Percentiles rank a stretch among this genome's conserved stretches.
phyloP scores from a whole-genome alignment of 2,113 vertebrate species.

The Mesocricetus auratus region DNA sequence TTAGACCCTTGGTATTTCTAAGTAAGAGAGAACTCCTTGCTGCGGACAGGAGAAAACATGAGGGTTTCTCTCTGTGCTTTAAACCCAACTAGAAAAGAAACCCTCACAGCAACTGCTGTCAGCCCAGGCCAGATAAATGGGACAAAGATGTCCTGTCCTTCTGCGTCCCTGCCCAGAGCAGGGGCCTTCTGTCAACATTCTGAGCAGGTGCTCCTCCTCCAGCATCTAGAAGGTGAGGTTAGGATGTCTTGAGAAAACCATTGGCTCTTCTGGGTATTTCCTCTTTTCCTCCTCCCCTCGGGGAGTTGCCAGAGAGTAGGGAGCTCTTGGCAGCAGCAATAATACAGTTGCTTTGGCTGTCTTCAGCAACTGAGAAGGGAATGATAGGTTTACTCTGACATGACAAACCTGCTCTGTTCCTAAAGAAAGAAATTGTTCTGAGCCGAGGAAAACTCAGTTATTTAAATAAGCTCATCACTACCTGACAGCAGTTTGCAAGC shows the following conservation, averaged over 20 bases:
- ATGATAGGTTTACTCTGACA: neutral
- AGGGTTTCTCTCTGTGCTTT: neutral
- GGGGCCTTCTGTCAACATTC: neutral
- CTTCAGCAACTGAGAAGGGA: neutral
- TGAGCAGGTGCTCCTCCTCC: neutral
- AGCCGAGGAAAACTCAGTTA: neutral
- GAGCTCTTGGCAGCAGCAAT: neutral
- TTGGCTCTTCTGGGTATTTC: neutral
- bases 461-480: conserved; percentile 50
- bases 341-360: neutral
- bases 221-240: neutral
- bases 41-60: neutral
- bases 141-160: neutral
- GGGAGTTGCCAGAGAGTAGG: neutral
- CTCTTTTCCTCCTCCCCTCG: neutral
- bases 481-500: conserved; percentile 12
- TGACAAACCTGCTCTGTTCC: neutral
- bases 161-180: neutral
- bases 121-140: neutral
- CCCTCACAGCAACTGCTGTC: neutral
- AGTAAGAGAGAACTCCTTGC: neutral
- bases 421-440: neutral
- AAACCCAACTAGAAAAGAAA: neutral
- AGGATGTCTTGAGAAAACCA: neutral
- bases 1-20: conserved; percentile 9